A percentile compares a stretch with the other conserved stretches of the same genome.
Evolutionary conservation across 2,797 vertebrate species (phyloP).

Genomic region (Staurois parvus): DNA sequence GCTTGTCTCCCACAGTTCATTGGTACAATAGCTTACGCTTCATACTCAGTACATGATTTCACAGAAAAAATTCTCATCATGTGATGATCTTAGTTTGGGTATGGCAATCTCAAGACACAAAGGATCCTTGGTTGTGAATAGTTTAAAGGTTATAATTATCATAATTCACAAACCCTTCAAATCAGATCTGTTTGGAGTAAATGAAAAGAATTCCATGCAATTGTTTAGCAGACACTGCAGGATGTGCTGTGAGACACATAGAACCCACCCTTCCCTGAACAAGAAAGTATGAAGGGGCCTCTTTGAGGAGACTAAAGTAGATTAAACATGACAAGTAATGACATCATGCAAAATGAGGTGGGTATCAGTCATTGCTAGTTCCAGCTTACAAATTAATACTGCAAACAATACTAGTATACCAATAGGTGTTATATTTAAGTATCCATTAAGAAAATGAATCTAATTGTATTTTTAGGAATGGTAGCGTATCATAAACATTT

Average conservation of each 20-base stretch:
- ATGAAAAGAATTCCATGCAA: neutral
- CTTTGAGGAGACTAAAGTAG: slow-evolving; percentile 4
- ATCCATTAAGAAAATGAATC: slow-evolving; percentile 28
- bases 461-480: slow-evolving; percentile 22
- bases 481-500: neutral
- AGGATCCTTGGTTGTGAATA: neutral
- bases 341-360: slow-evolving; percentile 24
- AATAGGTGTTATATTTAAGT: slow-evolving; percentile 16
- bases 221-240: neutral
- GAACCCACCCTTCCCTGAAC: neutral
- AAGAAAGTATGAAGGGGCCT: slow-evolving; percentile 17
- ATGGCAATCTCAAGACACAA: neutral
- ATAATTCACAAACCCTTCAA: neutral
- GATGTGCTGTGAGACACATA: neutral
- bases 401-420: slow-evolving; percentile 28
- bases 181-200: neutral
- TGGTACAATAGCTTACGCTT: neutral
- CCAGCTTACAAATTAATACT: slow-evolving; percentile 33
- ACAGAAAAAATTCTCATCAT: neutral
- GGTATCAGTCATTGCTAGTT: slow-evolving; percentile 23
- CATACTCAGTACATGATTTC: neutral
- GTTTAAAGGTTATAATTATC: slow-evolving; percentile 13
- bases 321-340: slow-evolving; percentile 32
- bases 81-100: neutral
- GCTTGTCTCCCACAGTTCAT: neutral